Percentiles rank a stretch among this genome's conserved stretches.
These are phyloP conservation scores for Microcebus murinus DNA, from an alignment of 2,113 vertebrate genomes.

Conservation along the genomic window DNA sequence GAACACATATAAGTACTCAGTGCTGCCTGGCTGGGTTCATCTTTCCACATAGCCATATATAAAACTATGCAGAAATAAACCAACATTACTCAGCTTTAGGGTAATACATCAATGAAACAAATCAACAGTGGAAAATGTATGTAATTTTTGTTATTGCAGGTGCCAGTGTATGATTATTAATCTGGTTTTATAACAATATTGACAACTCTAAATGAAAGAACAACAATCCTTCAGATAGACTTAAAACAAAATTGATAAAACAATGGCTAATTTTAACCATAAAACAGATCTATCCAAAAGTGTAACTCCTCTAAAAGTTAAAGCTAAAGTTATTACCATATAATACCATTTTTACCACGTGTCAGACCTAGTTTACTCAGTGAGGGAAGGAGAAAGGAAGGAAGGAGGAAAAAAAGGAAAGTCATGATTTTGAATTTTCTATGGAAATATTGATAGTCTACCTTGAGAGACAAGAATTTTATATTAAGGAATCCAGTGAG, in stretches of 20 bases:
- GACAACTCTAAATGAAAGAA: conserved; percentile 3
- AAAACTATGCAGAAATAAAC: background rate
- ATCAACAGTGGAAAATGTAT: background rate
- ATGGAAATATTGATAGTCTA: background rate
- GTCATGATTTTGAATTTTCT: background rate
- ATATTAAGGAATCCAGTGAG: background rate
- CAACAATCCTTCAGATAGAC: background rate
- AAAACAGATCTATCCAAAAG: background rate
- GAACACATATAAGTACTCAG: background rate
- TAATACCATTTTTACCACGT: background rate
- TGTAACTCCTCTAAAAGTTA: background rate
- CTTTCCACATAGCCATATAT: background rate
- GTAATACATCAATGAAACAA: background rate
- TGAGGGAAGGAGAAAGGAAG: background rate
- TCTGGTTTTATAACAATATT: background rate
- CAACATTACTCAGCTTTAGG: background rate
- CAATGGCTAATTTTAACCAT: background rate
- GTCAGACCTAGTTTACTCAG: background rate
- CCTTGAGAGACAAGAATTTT: background rate
- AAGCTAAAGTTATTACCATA: background rate
- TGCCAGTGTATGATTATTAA: background rate
- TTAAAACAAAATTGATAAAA: conserved; percentile 25
- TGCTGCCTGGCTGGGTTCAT: background rate
- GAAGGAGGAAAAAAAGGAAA: background rate
- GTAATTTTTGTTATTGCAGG: background rate